Evolutionary conservation across 2,113 vertebrate species (phyloP), one percentile per base, ranked within the genome.

Genomic region (Bungarus multicinctus): DNA sequence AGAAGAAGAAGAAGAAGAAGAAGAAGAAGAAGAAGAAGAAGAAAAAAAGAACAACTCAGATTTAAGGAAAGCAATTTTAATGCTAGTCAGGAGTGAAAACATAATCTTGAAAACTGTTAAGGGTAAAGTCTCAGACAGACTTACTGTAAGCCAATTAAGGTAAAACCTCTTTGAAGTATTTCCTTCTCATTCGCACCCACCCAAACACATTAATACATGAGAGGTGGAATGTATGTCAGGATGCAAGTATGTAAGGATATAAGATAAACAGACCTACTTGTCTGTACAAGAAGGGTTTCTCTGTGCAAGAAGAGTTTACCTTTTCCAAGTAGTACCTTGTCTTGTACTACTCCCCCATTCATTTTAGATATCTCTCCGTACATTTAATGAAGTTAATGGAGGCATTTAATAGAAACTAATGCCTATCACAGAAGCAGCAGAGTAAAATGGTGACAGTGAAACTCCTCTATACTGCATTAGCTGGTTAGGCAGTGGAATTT

Each of bases 401-500:
- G 54, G 53, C 25, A 85, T 57, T 52, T 90, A 25, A 45, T 22
- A 86, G 9, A 91, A 43, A 22, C 90, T 85, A 25, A 57, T 86
- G 27, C 30, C 22, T 81, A 53, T 39, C 39, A 55, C 23, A 86
- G 52, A 91, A 85, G 43, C 54, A 47, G 57, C 64, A 25, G 39
- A 43, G 52, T 18, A 85, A 55, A 23, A 55, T 10, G 18, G 58
- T 69, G 16, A 25, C 9, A 20, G 57, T 18, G n/a, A 69, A 39
- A 88, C 47, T 92, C 47, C 25, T n/a, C 57, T 39, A 0, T 1
- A 27, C 52, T 45, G 52, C n/a, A 85, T 12, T 55, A 81, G 16
- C 20, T 58, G 54, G 52, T 54, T 85, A 43, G 43, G 12, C 81
- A 86, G 74, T 86, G 53, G 54, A 47, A 86, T 91, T 91, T 91